phyloP scores from a whole-genome alignment of 2,888 invertebrate species.

The Sinotaia quadrata region DNA sequence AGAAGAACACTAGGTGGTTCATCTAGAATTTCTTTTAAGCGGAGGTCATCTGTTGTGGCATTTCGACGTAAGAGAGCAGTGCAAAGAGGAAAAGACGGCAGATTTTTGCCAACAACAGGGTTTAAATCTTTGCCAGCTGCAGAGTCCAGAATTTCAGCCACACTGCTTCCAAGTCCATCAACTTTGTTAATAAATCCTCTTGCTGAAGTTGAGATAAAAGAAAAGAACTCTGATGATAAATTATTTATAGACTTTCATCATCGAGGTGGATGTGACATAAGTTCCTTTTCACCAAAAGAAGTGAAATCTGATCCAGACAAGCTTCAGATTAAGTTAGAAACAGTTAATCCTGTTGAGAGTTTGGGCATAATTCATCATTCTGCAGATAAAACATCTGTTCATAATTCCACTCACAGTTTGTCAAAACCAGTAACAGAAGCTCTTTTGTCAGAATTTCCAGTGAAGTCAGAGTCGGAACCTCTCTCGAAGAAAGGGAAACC shows the following conservation, averaged over 20 bases:
- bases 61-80: no score
- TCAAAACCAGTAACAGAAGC: not conserved
- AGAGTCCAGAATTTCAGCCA: not conserved
- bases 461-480: not conserved
- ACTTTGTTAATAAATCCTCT: not conserved
- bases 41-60: no score
- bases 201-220: not conserved
- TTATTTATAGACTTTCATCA: no score
- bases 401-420: not conserved
- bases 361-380: not conserved
- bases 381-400: not conserved
- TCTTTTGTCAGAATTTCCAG: not conserved
- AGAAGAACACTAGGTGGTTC: not conserved
- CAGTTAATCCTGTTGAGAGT: not conserved
- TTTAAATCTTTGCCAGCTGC: constrained; percentile 1
- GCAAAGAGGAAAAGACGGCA: not conserved
- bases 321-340: not conserved
- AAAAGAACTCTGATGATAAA: no score
- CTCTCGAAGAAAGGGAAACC: constrained; percentile 4
- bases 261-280: no score
- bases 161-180: not conserved
- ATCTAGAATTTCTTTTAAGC: not conserved
- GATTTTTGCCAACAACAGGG: not conserved
- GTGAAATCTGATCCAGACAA: not conserved
- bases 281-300: not conserved